Evolutionary conservation across 2,888 invertebrate species (phyloP), one percentile per base, ranked within the genome.

Genomic region (Labia minor): DNA sequence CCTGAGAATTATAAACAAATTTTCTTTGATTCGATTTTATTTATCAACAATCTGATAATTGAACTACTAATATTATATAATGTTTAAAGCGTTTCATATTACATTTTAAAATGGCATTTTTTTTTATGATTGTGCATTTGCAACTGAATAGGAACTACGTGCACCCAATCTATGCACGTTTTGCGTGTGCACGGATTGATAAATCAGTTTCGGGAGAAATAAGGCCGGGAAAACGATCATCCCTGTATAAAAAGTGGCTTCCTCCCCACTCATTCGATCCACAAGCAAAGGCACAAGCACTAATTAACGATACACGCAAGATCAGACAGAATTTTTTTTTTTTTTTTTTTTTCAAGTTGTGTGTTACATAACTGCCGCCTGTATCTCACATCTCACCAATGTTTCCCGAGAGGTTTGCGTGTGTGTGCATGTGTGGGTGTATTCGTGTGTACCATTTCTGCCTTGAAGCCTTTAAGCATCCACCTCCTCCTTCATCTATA

Each of bases 271-370:
- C 49, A 14, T 49, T 49, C 49, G 49, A 49, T 49, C 49, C 14
- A 49, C 49, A 49, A 49, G 49, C 49, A 49, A 49, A 49, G 8
- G n/a, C 49, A 49, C 49, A 49, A 49, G 49, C 49, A 49, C 49
- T 49, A 49, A 49, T 49, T 49, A 49, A 49, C 49, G 49, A 49
- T 49, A 49, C 49, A 49, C 49, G 49, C 49, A 49, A 49, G 49
- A 49, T 49, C 49, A 49, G 49, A 49, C 49, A 49, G 6, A 49
- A 49, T 8, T 49, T 49, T 49, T 49, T n/a, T n/a, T n/a, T n/a
- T n/a, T n/a, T n/a, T n/a, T n/a, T n/a, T n/a, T n/a, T 49, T 49
- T 8, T 49, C 49, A 14, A 49, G 49, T 14, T 49, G n/a, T 49
- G 16, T 49, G 49, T 49, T 49, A 49, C 49, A 49, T 49, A 49